Evolutionary conservation across 2,113 vertebrate species (phyloP), one percentile per base, ranked within the genome.

Genomic region (Phyllopteryx taeniolatus): DNA sequence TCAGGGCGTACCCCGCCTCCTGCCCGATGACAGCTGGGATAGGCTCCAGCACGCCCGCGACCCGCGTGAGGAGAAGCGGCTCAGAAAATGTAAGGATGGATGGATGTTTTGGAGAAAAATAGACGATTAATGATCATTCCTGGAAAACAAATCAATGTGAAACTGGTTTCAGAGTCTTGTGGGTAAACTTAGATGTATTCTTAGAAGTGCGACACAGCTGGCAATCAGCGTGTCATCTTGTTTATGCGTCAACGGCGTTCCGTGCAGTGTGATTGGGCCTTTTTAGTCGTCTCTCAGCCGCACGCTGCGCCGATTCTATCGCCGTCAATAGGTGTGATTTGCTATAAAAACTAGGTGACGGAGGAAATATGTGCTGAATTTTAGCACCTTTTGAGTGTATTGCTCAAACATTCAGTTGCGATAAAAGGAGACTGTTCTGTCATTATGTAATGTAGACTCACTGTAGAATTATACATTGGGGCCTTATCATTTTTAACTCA

Each of bases 311-410:
- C 9, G 75, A 85, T 84, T 83, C 83, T 87, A 76, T 82, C 82
- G 3, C 80, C 66, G 76, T 90, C 88, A 90, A 91, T 89, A 86
- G 82, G 87, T 90, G 86, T 91, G 86, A 90, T 91, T 91, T 89
- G 82, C 82, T 82, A 74, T 85, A 85, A 88, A 86, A 86, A 85
- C 82, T 81, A 89, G 71, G 83, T 85, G 85, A 76, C 81, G 82
- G 77, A 51, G 68, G 73, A 73, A 75, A 61, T 19, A 31, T 44
- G 15, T 72, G 20, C 65, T 62, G 42, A 20, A 71, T 51, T 81
- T 19, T 59, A n/a, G 61, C 39, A 17, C 9, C 15, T 42, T 43
- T 11, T 63, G 10, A 56, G 60, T 60, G 27, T 8, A 17, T 17
- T 61, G 17, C 15, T 33, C n/a, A 57, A 60, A 35, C 14, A 39